A percentile compares a stretch with the other conserved stretches of the same genome.
Conservation (phyloP, 2,113 vertebrate genomes). For the Crotalus helleri region DNA sequence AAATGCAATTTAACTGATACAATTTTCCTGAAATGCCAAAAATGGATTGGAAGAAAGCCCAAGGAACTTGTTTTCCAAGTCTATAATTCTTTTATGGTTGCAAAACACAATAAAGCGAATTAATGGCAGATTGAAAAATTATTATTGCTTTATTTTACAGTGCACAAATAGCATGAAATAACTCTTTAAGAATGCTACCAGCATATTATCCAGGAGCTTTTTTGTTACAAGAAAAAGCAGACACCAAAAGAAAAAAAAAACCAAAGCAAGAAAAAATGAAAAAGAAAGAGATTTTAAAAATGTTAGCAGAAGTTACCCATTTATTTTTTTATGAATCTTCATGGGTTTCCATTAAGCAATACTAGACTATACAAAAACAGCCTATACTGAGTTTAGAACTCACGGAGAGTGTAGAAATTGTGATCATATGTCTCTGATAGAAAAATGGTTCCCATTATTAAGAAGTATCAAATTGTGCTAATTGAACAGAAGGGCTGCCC, state of each 20-base stretch:
- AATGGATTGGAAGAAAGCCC: constrained; percentile 1
- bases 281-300: neutral
- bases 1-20: constrained; percentile 25
- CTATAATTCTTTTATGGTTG: constrained; percentile 34
- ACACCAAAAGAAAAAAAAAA: constrained; percentile 3
- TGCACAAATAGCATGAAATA: neutral
- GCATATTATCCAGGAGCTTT: neutral
- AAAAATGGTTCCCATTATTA: neutral
- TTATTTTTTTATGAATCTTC: neutral
- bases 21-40: constrained; percentile 35
- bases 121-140: constrained; percentile 46
- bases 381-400: neutral
- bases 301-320: neutral
- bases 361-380: neutral
- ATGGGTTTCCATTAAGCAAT: neutral
- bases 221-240: neutral
- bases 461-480: neutral
- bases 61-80: constrained; percentile 21
- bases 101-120: constrained; percentile 55
- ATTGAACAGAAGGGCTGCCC: neutral
- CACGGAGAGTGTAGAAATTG: neutral
- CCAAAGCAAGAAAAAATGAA: neutral
- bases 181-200: constrained; percentile 15
- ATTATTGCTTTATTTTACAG: constrained; percentile 28
- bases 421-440: neutral